A percentile compares a stretch with the other conserved stretches of the same genome.
Conservation (phyloP, 2,797 vertebrate species). For the Sebastes iracundus region DNA sequence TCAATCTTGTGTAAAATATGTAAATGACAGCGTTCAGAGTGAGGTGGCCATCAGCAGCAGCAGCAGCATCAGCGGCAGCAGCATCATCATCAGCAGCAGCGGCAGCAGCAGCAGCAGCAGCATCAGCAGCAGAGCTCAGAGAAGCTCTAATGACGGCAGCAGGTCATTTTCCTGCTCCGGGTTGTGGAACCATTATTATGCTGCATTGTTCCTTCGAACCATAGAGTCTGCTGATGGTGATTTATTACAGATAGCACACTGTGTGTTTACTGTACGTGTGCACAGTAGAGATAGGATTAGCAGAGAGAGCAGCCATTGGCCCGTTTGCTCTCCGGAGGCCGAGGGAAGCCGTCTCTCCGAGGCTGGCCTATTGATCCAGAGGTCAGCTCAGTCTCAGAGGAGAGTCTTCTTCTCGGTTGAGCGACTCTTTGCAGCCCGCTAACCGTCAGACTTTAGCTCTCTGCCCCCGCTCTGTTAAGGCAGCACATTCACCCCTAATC, state of each 20-base stretch:
- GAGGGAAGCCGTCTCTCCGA: constrained; percentile 3
- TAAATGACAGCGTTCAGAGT: constrained; percentile 51
- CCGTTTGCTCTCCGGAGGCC: constrained; percentile 20
- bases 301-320: constrained; percentile 21
- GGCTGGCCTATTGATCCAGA: constrained; percentile 46
- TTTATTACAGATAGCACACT: constrained; percentile 44
- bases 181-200: constrained; percentile 12
- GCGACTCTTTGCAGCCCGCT: constrained; percentile 7
- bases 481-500: constrained; percentile 37
- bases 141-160: constrained; percentile 25
- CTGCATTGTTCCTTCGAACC: constrained; percentile 36
- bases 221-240: constrained; percentile 10
- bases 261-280: constrained; percentile 18
- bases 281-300: constrained; percentile 30
- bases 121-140: background rate
- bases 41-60: background rate
- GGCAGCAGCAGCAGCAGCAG: too few species aligned
- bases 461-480: constrained; percentile 21
- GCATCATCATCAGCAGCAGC: too few species aligned
- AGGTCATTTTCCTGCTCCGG: constrained; percentile 13
- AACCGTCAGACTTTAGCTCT: constrained; percentile 17
- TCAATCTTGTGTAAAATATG: constrained; percentile 62
- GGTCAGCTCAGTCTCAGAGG: constrained; percentile 31
- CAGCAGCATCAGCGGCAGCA: accelerated
- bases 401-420: constrained; percentile 21